phyloP scores from a whole-genome alignment of 2,888 invertebrate species.

The Patella depressa region DNA sequence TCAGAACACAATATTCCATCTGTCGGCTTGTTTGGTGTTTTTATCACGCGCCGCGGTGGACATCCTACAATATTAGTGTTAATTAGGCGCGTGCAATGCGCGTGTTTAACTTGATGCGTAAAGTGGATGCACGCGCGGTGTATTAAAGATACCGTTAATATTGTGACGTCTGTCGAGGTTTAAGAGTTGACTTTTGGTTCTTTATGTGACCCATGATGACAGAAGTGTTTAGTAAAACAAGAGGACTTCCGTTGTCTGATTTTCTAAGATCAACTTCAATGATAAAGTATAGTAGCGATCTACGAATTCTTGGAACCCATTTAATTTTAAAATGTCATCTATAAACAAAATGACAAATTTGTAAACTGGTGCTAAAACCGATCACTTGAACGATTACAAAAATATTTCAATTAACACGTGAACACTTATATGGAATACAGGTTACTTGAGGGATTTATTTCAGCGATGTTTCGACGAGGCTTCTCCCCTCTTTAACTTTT shows the following conservation, averaged over 20 bases:
- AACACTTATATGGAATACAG: too few species aligned
- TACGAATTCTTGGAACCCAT: too few species aligned
- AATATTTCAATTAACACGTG: too few species aligned
- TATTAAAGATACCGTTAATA: constrained; percentile 2
- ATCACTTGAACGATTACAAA: too few species aligned
- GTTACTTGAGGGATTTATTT: too few species aligned
- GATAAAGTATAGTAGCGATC: too few species aligned
- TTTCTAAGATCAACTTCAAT: background rate
- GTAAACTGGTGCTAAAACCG: too few species aligned
- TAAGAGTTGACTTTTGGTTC: background rate
- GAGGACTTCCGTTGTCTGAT: background rate
- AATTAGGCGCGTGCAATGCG: constrained; percentile 5
- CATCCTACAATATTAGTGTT: background rate
- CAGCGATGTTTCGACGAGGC: too few species aligned
- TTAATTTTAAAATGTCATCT: too few species aligned
- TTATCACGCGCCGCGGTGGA: constrained; percentile 4
- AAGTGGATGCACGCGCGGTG: background rate
- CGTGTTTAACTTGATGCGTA: background rate
- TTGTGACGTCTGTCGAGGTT: background rate
- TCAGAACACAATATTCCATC: background rate
- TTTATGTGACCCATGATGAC: background rate
- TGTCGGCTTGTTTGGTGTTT: constrained; percentile 5
- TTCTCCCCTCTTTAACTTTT: too few species aligned
- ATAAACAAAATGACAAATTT: too few species aligned
- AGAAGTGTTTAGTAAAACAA: background rate